Evolutionary conservation across 2,113 vertebrate species (phyloP).

Genomic region (Tor tambroides): DNA sequence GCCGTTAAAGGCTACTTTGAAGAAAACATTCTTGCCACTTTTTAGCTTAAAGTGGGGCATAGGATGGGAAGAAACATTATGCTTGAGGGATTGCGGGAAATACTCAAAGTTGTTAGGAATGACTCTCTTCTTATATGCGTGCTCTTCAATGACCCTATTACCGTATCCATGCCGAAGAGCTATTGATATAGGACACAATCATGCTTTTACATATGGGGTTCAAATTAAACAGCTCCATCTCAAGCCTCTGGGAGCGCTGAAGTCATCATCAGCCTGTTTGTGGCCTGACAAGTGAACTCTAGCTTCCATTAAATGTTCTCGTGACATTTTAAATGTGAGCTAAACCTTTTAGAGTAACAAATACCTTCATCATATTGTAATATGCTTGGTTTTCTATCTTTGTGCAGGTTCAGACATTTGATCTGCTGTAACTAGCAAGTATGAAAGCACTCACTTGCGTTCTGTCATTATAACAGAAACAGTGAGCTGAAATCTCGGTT

Average conservation of each 20-base stretch:
- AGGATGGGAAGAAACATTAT: conserved; percentile 34
- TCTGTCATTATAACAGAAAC: conserved; percentile 8
- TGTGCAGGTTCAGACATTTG: background rate
- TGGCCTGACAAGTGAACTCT: conserved; percentile 24
- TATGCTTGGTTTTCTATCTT: background rate
- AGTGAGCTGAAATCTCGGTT: background rate
- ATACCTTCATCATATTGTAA: background rate
- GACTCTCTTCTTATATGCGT: conserved; percentile 9
- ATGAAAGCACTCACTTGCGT: background rate
- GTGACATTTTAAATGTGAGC: conserved; percentile 22
- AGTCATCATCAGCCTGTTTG: conserved; percentile 27
- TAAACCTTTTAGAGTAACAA: conserved; percentile 2
- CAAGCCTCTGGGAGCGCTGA: background rate
- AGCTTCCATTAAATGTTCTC: conserved; percentile 23
- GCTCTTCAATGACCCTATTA: conserved; percentile 31
- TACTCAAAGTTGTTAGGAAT: conserved; percentile 11
- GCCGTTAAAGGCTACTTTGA: background rate
- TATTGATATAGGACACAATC: conserved; percentile 33
- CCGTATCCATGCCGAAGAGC: background rate
- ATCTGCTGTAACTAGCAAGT: background rate
- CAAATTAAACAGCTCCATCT: conserved; percentile 27
- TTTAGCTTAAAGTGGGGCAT: conserved; percentile 19
- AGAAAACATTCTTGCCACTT: conserved; percentile 33
- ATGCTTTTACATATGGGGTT: conserved; percentile 7
- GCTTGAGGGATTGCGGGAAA: conserved; percentile 27